Evolutionary conservation across 2,113 vertebrate genomes (phyloP).

Genomic region (Shinisaurus crocodilurus): DNA sequence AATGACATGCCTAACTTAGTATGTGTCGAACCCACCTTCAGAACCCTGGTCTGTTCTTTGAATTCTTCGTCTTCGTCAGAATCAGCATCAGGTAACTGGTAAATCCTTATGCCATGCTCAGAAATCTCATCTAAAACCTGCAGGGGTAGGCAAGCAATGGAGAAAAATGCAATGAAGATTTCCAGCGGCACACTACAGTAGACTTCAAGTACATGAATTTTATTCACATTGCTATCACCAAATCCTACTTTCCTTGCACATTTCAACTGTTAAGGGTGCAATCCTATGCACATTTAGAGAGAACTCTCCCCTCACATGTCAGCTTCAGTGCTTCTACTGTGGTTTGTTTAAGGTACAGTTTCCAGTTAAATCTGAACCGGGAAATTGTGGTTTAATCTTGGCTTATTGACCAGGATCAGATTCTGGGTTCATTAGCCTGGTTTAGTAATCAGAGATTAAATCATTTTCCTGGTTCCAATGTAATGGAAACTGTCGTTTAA

Average conservation of each 20-base stretch:
- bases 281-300: no score
- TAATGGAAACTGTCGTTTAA: not conserved
- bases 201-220: fast-evolving
- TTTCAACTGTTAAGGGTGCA: not conserved
- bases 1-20: not conserved
- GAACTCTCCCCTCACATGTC: no score
- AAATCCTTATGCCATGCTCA: conserved; percentile 91
- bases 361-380: not conserved
- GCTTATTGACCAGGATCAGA: not conserved
- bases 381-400: not conserved
- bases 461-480: not conserved
- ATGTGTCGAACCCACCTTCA: conserved; percentile 80
- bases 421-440: not conserved
- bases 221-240: not conserved
- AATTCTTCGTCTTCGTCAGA: conserved; percentile 96
- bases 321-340: not conserved
- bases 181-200: not conserved
- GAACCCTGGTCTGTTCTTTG: conserved; percentile 92
- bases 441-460: not conserved
- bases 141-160: not conserved
- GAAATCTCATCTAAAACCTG: conserved; percentile 92
- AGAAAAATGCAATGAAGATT: not conserved
- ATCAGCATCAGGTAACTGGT: conserved; percentile 93
- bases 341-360: not conserved
- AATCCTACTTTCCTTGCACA: not conserved